Base-by-base conservation (phyloP, 2,113 vertebrate genomes). In the Oxyura jamaicensis region DNA sequence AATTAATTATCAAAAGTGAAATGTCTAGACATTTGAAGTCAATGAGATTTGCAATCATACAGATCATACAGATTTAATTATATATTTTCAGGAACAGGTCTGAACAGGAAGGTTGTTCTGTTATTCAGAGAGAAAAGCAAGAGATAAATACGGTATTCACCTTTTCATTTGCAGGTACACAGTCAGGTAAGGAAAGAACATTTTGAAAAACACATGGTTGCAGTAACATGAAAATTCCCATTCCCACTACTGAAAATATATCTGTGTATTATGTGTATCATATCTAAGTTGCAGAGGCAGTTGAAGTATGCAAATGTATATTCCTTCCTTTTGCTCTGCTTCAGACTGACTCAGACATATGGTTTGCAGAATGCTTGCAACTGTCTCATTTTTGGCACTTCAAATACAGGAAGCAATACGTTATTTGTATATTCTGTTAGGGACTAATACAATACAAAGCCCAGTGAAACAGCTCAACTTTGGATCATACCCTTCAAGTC, bases 401-500 rank as follows among this genome's bases (percentile, higher is more conserved):
- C 92, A 89, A 92, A 91, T 92, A 91, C 93, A 96, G 96, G 95
- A 97, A 96, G 95, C 92, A 97, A 97, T 96, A 96, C 21, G 41
- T 94, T 96, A 96, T 92, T 93, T 96, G 96, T 96, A 84, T 95
- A 92, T 92, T 95, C 95, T 97, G 88, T 87, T 94, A 92, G 88
- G 83, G 74, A 84, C 92, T 92, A 95, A 92, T 85, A 91, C 96
- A 96, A 96, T 66, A 82, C 86, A 96, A 96, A 97, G 91, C 88
- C 62, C 91, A 92, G 77, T 92, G 93, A 96, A 94, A 88, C 86
- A 81, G 83, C 72, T 96, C 92, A 94, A 88, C 92, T 96, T 95
- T 97, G 92, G 93, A 93, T 90, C 80, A 88, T 94, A 95, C 86
- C 55, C 74, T 94, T 94, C 86, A 96, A 95, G 79, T 93, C 86